A percentile compares a stretch with the other conserved stretches of the same genome.
These are phyloP conservation scores for Trichogramma evanescens DNA, from an alignment of 2,888 invertebrate genomes.

Conservation along the genomic window DNA sequence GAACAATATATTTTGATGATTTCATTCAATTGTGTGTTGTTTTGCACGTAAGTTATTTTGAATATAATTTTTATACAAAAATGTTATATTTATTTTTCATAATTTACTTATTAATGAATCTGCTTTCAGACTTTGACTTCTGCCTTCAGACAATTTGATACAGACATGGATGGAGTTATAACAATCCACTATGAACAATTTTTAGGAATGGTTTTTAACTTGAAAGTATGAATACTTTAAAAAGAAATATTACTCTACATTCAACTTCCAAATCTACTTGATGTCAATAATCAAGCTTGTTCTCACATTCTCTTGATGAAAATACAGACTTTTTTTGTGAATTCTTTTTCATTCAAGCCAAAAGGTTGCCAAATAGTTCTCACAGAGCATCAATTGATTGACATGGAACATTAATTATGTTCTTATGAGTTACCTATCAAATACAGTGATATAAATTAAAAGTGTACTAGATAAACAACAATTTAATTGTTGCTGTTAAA, in stretches of 20 bases:
- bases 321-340: too few species aligned
- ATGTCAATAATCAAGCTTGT: too few species aligned
- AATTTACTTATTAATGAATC: conserved; percentile 13
- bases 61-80: neutral
- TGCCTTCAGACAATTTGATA: conserved; percentile 81
- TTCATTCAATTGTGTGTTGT: conserved; percentile 95
- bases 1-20: conserved; percentile 93
- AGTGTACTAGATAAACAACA: too few species aligned
- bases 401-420: too few species aligned
- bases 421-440: too few species aligned
- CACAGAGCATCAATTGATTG: too few species aligned
- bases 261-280: too few species aligned
- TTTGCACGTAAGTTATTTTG: conserved; percentile 69
- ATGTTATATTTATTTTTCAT: neutral
- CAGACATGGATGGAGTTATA: conserved; percentile 90
- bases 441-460: too few species aligned
- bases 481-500: too few species aligned
- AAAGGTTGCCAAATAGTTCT: too few species aligned
- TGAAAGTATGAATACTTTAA: conserved; percentile 56
- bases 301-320: too few species aligned
- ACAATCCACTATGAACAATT: conserved; percentile 95
- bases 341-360: too few species aligned
- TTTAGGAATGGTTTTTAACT: conserved; percentile 79
- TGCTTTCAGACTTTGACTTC: conserved; percentile 74
- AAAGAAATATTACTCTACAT: neutral